Evolutionary conservation across 2,888 invertebrate species (phyloP), one percentile per base, ranked within the genome.

Genomic region (Fragum fragum): DNA sequence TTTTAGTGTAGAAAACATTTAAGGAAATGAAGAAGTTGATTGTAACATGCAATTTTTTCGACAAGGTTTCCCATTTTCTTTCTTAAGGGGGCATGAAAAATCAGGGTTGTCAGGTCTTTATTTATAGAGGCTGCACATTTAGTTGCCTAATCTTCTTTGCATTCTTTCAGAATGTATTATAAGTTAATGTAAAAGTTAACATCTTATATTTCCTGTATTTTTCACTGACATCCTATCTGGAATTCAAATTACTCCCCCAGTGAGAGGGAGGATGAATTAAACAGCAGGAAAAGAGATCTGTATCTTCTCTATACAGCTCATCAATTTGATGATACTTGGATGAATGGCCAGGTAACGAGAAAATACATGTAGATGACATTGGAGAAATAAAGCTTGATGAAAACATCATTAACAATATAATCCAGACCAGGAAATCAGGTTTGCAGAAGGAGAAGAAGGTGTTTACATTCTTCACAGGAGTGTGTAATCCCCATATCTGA

Each of bases 371-470:
- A 23, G n/a, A 9, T 61, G 14, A 66, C 66, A 66, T 36, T 23
- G 18, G 16, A 39, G 42, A 42, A 36, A 66, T 66, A 66, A 42
- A 66, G 66, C 6, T 36, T 26, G 66, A 66, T 66, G 66, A 66
- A 39, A 42, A 66, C 66, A 66, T 42, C 66, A 66, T 42, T 66
- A 39, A 32, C n/a, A 36, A 66, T 6, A 42, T 42, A 66, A 32
- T 9, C 66, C 23, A 39, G n/a, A 66, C 11, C 42, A 36, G 26
- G 18, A 66, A 66, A 66, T 18, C 42, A 66, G 66, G 23, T 36
- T 66, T n/a, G 0, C n/a, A n/a, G n/a, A n/a, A n/a, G n/a, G n/a
- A n/a, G n/a, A n/a, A n/a, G n/a, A n/a, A n/a, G n/a, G n/a, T n/a
- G n/a, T n/a, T n/a, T n/a, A n/a, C n/a, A n/a, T n/a, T n/a, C n/a